Conservation (phyloP, 2,113 vertebrate species). For the Chaetura pelagica region DNA sequence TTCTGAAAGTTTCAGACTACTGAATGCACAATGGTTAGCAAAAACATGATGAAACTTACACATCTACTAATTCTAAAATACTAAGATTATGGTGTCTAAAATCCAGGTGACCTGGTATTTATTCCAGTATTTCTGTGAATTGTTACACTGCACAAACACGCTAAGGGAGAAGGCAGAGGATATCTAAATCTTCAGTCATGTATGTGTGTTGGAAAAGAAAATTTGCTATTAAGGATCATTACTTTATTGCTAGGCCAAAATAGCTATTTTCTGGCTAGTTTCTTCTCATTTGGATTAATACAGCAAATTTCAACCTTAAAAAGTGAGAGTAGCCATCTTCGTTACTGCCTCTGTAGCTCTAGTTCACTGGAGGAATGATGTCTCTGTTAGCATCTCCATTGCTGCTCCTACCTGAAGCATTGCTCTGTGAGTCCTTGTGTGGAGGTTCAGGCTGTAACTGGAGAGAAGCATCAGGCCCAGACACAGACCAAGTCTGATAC, state of each 20-base stretch:
- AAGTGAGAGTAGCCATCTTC: background rate
- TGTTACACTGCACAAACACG: background rate
- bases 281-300: background rate
- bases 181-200: background rate
- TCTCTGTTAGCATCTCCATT: background rate
- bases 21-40: background rate
- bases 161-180: background rate
- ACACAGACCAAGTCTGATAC: background rate
- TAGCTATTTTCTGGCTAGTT: background rate
- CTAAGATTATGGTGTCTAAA: background rate
- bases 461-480: background rate
- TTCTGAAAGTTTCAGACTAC: background rate
- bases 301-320: background rate
- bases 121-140: background rate
- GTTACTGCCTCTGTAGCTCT: no score
- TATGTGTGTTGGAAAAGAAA: background rate
- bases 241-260: background rate
- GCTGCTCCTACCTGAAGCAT: background rate
- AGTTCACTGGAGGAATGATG: background rate
- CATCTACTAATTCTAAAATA: background rate
- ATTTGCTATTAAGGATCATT: background rate
- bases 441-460: background rate
- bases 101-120: background rate
- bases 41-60: background rate
- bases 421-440: background rate